phyloP scores from a whole-genome alignment of 2,888 invertebrate species.

The Drosophila buzzatii region DNA sequence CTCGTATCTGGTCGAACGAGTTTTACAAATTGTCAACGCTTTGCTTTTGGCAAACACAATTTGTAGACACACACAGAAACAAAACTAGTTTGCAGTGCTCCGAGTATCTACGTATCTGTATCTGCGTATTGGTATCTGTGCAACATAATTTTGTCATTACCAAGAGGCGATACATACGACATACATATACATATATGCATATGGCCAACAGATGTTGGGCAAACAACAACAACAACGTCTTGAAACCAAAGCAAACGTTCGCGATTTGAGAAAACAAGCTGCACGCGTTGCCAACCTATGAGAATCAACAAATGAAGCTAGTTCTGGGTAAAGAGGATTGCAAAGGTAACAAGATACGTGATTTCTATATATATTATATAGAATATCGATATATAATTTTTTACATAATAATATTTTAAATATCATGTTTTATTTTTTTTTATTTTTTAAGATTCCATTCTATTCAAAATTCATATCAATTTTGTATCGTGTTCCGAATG shows the following conservation, averaged over 20 bases:
- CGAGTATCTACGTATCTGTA: conserved; percentile 30
- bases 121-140: conserved; percentile 54
- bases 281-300: conserved; percentile 6
- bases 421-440: no score
- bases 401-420: no score
- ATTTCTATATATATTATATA: background rate
- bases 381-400: background rate
- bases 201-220: conserved; percentile 75
- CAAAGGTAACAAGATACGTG: background rate
- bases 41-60: conserved; percentile 71
- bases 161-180: conserved; percentile 36
- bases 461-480: no score
- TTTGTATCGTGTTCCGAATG: no score
- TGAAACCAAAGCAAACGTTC: conserved; percentile 23
- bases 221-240: conserved; percentile 51
- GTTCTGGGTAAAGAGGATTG: background rate
- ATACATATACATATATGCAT: conserved; percentile 51
- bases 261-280: conserved; percentile 19
- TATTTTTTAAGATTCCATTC: no score
- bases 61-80: conserved; percentile 52
- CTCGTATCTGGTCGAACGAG: conserved; percentile 68
- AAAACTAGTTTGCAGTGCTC: conserved; percentile 59
- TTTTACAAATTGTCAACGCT: conserved; percentile 78
- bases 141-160: conserved; percentile 80
- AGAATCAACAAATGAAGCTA: conserved; percentile 6